A percentile compares a stretch with the other conserved stretches of the same genome.
phyloP scores from a whole-genome alignment of 2,888 invertebrate species.

The Napeogenes sylphis region DNA sequence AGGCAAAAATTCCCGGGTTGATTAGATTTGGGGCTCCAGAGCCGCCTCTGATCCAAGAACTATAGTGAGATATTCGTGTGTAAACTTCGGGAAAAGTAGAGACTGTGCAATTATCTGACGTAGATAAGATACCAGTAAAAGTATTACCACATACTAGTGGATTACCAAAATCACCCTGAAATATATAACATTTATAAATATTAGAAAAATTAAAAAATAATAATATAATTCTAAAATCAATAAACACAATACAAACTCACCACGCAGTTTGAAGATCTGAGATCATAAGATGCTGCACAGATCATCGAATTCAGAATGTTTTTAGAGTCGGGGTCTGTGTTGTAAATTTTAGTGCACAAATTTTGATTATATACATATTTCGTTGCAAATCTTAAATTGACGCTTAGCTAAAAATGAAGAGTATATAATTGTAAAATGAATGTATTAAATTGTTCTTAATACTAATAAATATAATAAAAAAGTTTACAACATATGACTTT shows the following conservation, averaged over 20 bases:
- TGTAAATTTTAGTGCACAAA: constrained; percentile 41
- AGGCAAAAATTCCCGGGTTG: constrained; percentile 38
- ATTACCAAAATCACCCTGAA: constrained; percentile 50
- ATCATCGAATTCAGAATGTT: constrained; percentile 48
- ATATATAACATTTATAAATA: constrained; percentile 11
- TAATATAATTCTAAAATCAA: neutral
- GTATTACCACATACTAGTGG: constrained; percentile 44
- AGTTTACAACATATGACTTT: too few relatives aligned
- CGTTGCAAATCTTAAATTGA: constrained; percentile 36
- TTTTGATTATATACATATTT: constrained; percentile 48
- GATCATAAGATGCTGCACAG: constrained; percentile 49
- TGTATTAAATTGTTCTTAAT: too few relatives aligned
- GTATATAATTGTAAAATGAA: too few relatives aligned
- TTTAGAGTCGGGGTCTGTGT: constrained; percentile 15
- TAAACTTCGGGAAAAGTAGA: constrained; percentile 48
- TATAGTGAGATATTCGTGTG: constrained; percentile 49
- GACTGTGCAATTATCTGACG: constrained; percentile 36
- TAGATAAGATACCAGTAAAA: constrained; percentile 46
- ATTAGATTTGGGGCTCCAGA: constrained; percentile 42
- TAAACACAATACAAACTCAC: constrained; percentile 41
- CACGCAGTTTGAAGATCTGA: constrained; percentile 42
- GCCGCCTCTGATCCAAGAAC: constrained; percentile 44
- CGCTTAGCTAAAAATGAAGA: constrained; percentile 39
- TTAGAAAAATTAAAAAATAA: neutral
- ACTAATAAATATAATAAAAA: too few relatives aligned